Evolutionary conservation across 2,797 vertebrate species (phyloP), one percentile per base, ranked within the genome.

Genomic region (Onychomys arenicola): DNA sequence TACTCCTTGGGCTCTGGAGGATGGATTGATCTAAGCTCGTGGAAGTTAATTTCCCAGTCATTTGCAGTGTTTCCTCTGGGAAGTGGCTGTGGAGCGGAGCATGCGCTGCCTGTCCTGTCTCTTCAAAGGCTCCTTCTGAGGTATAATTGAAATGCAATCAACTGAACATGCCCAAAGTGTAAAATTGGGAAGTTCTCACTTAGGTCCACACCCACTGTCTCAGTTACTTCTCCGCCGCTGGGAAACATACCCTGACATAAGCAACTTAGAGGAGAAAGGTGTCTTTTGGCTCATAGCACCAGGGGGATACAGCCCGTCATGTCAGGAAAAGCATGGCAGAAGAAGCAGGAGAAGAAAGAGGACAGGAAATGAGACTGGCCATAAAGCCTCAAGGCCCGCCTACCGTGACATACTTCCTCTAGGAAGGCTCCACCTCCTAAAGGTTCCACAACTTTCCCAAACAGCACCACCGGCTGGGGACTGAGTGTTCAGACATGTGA

Each of bases 51-150:
- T n/a, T 46, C 88, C 37, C 49, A 34, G 46, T 67, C 55, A 1
- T 40, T 80, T 91, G 19, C 52, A 65, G 61, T 23, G 13, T 76
- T 86, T 96, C 83, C 6, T 65, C 88, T 94, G 81, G 82, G 29
- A 89, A 92, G 81, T 65, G 34, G 32, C 40, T 85, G 25, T 32
- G n/a, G 43, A 93, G 49, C 71, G 0, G 40, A 94, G n/a, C 80
- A 49, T 57, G 32, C 6, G 4, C 23, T 63, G 19, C 9, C 88
- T 86, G 40, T 21, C 29, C 13, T 59, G 5, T 84, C 49, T 49
- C 55, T 83, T 80, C 11, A 46, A 86, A 92, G 32, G 78, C 80
- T 40, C 57, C 69, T 73, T 61, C 27, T 49, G 55, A 76, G 43
- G 11, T 63, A 2, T 25, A n/a, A 78, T 2, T 94, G 59, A 69